Evolutionary conservation across 2,888 invertebrate genomes (phyloP), one percentile per base, ranked within the genome.

Genomic region (Morpho achilles): DNA sequence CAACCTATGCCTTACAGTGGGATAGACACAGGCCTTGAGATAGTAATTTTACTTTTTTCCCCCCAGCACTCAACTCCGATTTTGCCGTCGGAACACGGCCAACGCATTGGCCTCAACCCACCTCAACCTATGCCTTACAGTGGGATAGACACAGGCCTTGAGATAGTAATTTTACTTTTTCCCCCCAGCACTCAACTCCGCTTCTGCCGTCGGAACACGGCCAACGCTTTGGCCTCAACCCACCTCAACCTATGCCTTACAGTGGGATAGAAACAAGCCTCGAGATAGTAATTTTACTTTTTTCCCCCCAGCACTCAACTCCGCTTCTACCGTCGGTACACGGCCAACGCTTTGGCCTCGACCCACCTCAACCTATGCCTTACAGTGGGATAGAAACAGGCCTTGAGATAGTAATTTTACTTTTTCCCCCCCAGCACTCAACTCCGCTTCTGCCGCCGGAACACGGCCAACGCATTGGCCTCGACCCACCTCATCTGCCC

Each of bases 291-390:
- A n/a, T n/a, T 23, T 4, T 53, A 7, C n/a, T 39, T 39, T 10
- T 53, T 39, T 53, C 7, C 23, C 8, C 8, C 1, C 68, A 91
- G 91, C 0, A 90, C 87, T 0, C 91, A 91, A 58, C 77, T 87
- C 0, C 81, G 87, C 0, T 89, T 91, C 75, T 87, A 88, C 46
- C 84, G 90, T 0, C 80, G 89, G 6, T 83, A 79, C 67, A 88
- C 87, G 1, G 76, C 82, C 0, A 80, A 72, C 49, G 88, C 94
- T 0, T 68, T 90, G 0, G 94, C 94, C 0, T 95, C 94, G 0
- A 98, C 98, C 0, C 96, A 98, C 78, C 87, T 98, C 0, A 87
- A 98, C 4, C n/a, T n/a, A n/a, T n/a, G n/a, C n/a, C n/a, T n/a
- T n/a, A n/a, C n/a, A n/a, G n/a, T n/a, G n/a, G n/a, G n/a, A n/a